phyloP scores from a whole-genome alignment of 1,140 invertebrate genomes.

The Drosophila willistoni region DNA sequence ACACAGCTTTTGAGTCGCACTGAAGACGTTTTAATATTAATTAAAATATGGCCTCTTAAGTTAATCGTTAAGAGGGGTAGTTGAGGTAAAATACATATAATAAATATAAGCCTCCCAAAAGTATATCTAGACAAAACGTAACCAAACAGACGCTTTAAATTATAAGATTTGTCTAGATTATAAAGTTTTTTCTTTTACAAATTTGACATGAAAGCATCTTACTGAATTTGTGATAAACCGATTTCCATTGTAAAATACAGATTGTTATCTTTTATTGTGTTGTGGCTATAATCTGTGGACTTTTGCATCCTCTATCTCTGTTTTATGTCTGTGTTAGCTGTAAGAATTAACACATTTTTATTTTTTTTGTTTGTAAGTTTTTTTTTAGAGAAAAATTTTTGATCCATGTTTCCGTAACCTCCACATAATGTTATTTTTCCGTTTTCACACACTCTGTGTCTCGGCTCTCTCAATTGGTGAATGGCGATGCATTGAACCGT shows the following conservation, averaged over 20 bases:
- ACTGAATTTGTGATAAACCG: no score
- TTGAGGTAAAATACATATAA: no score
- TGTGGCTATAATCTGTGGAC: not conserved
- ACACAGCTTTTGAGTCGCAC: no score
- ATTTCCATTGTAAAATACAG: not conserved
- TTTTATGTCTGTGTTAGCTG: not conserved
- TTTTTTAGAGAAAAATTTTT: not conserved
- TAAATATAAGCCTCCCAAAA: no score
- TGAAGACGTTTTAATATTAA: no score
- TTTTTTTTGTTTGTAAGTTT: not conserved
- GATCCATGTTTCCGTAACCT: slow-evolving; percentile 12
- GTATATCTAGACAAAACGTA: no score
- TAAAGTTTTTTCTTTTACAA: no score
- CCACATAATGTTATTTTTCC: slow-evolving; percentile 7
- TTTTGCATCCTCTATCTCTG: not conserved
- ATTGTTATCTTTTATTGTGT: slow-evolving; percentile 1
- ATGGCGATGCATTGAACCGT: slow-evolving; percentile 47
- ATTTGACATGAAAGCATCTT: no score
- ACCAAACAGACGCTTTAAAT: no score
- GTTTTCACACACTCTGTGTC: not conserved
- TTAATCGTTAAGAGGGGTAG: no score
- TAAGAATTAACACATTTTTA: not conserved
- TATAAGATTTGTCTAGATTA: no score
- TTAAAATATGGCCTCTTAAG: no score
- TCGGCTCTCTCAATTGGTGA: slow-evolving; percentile 8